Base-by-base conservation (phyloP, 2,888 invertebrate species). In the Caradrina kadenii region DNA sequence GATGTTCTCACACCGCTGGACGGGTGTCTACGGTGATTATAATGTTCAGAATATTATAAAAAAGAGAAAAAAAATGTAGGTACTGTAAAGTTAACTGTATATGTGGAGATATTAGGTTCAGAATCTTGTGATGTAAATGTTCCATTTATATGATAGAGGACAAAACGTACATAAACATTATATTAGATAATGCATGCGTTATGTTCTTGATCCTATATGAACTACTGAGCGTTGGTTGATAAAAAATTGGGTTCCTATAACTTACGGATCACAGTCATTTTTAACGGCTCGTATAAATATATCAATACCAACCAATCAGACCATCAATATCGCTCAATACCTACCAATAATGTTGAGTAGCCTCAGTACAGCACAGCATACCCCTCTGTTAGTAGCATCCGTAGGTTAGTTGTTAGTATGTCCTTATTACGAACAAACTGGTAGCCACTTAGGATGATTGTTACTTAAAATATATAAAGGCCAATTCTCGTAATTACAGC, bases 1-100 rank as follows among this genome's bases (percentile, higher is more conserved):
- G 72, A 77, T 71, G 67, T 90, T 90, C 90, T 85, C 92, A 93
- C 92, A 92, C 86, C 86, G 82, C 79, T 86, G 87, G 83, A 84
- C 86, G 83, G 63, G 76, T 79, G 83, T 86, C 81, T 75, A 55
- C 69, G 15, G 19, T 90, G 87, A 90, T 92, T 87, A 88, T 84
- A 83, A 76, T 76, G 80, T 84, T 82, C 76, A 72, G 77, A 42
- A 1, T 26, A 10, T 22, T 13, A 0, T 45, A 17, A 45, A 45
- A 17, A 17, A 45, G 17, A 17, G 17, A 45, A 17, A 17, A 17
- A 17, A 45, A n/a, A n/a, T n/a, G 45, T 17, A 17, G 17, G 4
- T 45, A 45, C 45, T 17, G 45, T 45, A 45, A 45, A 45, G 17
- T 45, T 5, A 15, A 5, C 15, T 45, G 45, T 45, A 3, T 17